phyloP scores from a whole-genome alignment of 2,113 vertebrate species.

The Agelaius tricolor region DNA sequence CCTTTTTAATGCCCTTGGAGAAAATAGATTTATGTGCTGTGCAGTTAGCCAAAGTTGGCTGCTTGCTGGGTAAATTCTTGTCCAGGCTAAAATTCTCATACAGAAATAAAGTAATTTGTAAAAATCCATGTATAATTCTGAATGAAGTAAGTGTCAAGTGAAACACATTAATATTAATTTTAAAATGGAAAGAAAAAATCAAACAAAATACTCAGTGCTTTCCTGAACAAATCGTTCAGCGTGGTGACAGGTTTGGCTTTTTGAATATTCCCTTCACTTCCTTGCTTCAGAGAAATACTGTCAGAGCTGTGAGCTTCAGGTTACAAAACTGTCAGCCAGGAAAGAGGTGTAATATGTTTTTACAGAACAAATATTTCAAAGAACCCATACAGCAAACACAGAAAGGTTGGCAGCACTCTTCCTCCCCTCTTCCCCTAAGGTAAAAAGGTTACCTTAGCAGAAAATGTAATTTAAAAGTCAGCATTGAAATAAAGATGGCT shows the following conservation, averaged over 20 bases:
- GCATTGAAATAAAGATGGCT: not conserved
- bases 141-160: not conserved
- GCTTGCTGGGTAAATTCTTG: not conserved
- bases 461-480: not conserved
- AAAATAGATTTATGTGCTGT: not conserved
- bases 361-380: not conserved
- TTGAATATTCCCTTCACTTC: not conserved
- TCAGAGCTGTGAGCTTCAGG: not conserved
- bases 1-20: not conserved
- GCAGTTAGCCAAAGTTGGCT: not conserved
- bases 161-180: not conserved
- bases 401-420: not conserved
- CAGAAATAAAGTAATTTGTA: not conserved
- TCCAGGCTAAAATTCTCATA: not conserved
- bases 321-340: not conserved
- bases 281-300: not conserved
- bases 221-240: not conserved
- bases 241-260: not conserved
- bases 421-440: not conserved
- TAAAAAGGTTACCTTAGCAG: not conserved
- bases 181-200: not conserved
- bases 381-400: not conserved
- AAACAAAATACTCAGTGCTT: not conserved
- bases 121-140: not conserved
- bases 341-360: not conserved